These are phyloP conservation scores for Bombus cullumanus DNA, from an alignment of 1,140 invertebrate species.

Conservation along the genomic window DNA sequence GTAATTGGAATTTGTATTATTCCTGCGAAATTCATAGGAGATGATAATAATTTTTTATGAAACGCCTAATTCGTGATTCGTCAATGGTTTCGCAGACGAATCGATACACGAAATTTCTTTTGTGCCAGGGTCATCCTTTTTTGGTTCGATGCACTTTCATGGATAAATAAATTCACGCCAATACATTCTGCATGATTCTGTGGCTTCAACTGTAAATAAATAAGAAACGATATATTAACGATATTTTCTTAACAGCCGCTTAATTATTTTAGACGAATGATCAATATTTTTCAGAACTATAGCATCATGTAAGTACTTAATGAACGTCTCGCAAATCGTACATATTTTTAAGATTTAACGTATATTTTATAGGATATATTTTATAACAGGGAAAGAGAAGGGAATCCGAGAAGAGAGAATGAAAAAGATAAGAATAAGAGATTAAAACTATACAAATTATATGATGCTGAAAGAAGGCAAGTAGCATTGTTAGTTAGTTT, in stretches of 20 bases:
- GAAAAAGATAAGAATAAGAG: too few species aligned
- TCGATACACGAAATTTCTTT: neutral
- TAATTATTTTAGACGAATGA: neutral
- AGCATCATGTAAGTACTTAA: neutral
- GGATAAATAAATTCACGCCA: neutral
- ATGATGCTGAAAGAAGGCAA: neutral
- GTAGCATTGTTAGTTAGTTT: neutral
- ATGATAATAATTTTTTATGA: neutral
- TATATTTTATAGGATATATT: neutral
- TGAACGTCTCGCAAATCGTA: too few species aligned
- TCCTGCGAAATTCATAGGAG: neutral
- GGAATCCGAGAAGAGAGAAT: too few species aligned
- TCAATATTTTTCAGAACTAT: neutral
- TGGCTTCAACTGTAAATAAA: conserved; percentile 25
- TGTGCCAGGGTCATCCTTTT: conserved; percentile 34
- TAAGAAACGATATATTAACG: neutral
- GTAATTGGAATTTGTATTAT: neutral
- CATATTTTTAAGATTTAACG: too few species aligned
- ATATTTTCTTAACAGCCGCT: neutral
- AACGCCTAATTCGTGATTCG: conserved; percentile 4
- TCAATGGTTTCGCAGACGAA: neutral
- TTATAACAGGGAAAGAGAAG: neutral
- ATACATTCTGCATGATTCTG: neutral
- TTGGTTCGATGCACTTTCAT: neutral
- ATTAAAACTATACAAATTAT: neutral